Evolutionary conservation across 35 echinoderm and acorn worm species (phyloP).

Genomic region (Lytechinus pictus): DNA sequence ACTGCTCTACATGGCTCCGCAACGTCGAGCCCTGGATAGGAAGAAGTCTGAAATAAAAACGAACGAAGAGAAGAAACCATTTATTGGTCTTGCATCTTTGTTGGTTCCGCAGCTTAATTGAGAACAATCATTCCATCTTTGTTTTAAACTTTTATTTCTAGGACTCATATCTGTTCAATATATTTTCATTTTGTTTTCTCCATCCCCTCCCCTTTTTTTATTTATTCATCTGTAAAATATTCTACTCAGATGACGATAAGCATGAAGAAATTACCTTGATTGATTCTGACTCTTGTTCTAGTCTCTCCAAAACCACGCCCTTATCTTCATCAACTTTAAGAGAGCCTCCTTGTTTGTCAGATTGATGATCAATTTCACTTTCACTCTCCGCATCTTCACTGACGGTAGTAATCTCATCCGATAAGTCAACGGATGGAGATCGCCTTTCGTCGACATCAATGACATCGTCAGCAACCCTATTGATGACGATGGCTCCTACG

Average conservation of each 20-base stretch:
- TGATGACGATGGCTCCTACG: neutral
- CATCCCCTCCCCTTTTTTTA: too few relatives aligned
- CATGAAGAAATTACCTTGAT: too few relatives aligned
- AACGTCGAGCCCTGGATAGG: neutral
- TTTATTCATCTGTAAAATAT: too few relatives aligned
- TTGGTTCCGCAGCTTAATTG: too few relatives aligned
- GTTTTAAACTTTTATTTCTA: too few relatives aligned
- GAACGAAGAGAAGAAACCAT: neutral
- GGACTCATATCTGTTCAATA: too few relatives aligned
- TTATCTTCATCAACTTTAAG: neutral
- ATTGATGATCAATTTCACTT: neutral
- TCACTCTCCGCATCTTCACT: neutral
- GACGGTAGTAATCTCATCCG: neutral
- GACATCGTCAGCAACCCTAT: neutral
- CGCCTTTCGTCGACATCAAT: neutral
- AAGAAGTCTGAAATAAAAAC: neutral
- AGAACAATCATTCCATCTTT: too few relatives aligned
- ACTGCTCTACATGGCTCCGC: neutral
- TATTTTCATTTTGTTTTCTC: too few relatives aligned
- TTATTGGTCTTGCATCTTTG: too few relatives aligned
- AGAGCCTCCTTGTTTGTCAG: neutral
- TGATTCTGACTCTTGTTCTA: neutral
- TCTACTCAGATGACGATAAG: too few relatives aligned
- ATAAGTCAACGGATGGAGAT: neutral
- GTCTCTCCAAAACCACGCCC: too few relatives aligned